These are phyloP conservation scores for Typhlichthys subterraneus DNA, from an alignment of 2,797 vertebrate genomes.

Conservation along the genomic window DNA sequence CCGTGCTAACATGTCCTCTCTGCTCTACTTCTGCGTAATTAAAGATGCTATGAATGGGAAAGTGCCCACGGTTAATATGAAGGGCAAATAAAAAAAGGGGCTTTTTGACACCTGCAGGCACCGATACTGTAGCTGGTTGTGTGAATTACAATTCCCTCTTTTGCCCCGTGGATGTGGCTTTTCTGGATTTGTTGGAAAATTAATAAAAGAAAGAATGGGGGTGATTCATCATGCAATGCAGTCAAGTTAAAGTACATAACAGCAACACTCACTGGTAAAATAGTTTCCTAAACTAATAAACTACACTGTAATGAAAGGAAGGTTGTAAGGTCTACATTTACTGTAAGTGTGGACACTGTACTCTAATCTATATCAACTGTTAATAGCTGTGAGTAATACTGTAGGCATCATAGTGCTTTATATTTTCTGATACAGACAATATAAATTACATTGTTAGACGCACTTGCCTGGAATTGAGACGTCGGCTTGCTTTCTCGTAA, in stretches of 20 bases:
- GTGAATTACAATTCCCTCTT: conserved; percentile 60
- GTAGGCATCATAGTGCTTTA: conserved; percentile 7
- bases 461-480: conserved; percentile 68
- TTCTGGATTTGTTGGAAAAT: conserved; percentile 55
- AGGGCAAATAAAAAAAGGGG: conserved; percentile 67
- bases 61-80: conserved; percentile 69
- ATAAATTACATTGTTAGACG: conserved; percentile 41
- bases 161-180: conserved; percentile 46
- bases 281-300: conserved; percentile 33
- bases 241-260: conserved; percentile 17
- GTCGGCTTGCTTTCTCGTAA: conserved; percentile 45
- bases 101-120: conserved; percentile 59
- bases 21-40: conserved; percentile 75
- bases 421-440: conserved; percentile 16
- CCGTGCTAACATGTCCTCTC: conserved; percentile 70
- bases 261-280: conserved; percentile 14
- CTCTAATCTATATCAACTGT: conserved; percentile 2
- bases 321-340: no score
- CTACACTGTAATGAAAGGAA: conserved; percentile 27
- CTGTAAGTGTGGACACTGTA: no score
- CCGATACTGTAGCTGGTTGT: conserved; percentile 51
- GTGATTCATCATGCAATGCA: conserved; percentile 27
- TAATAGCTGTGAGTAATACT: conserved; percentile 13
- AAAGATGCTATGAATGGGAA: conserved; percentile 74
- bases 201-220: conserved; percentile 45